Evolutionary conservation across 64 coral and sea anemone species (phyloP).

Genomic region (Exaiptasia diaphana): DNA sequence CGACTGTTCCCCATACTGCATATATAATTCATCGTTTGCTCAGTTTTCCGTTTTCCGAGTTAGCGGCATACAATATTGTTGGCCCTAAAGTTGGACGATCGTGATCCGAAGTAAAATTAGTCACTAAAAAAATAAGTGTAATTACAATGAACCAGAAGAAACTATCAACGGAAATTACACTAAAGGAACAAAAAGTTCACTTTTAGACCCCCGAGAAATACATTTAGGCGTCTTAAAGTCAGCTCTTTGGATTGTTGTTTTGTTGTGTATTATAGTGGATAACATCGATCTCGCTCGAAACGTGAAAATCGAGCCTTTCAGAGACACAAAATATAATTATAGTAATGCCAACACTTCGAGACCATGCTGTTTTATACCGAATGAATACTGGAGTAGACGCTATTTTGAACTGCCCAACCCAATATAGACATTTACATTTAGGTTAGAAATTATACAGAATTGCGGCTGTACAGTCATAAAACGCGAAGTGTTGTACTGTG

Average conservation of each 20-base stretch:
- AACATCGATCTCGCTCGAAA: too few relatives aligned
- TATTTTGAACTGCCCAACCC: background rate
- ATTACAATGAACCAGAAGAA: background rate
- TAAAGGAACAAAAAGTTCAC: background rate
- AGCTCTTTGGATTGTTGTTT: background rate
- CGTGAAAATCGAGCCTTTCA: too few relatives aligned
- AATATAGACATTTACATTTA: background rate
- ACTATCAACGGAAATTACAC: background rate
- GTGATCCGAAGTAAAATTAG: background rate
- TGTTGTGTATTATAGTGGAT: background rate
- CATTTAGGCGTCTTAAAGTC: background rate
- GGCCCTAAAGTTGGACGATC: background rate
- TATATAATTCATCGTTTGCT: conserved; percentile 29
- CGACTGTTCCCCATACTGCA: background rate
- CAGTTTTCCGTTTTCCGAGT: conserved; percentile 7
- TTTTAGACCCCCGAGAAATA: background rate
- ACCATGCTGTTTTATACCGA: too few relatives aligned
- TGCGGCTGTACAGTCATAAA: too few relatives aligned
- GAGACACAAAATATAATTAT: too few relatives aligned
- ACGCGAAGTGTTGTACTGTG: too few relatives aligned
- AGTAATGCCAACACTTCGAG: too few relatives aligned
- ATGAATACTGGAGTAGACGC: too few relatives aligned
- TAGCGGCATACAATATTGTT: background rate
- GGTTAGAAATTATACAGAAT: background rate
- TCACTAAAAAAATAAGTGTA: background rate